Evolutionary conservation across 2,888 invertebrate species (phyloP), one percentile per base, ranked within the genome.

Genomic region (Lepidochitona cinerea): DNA sequence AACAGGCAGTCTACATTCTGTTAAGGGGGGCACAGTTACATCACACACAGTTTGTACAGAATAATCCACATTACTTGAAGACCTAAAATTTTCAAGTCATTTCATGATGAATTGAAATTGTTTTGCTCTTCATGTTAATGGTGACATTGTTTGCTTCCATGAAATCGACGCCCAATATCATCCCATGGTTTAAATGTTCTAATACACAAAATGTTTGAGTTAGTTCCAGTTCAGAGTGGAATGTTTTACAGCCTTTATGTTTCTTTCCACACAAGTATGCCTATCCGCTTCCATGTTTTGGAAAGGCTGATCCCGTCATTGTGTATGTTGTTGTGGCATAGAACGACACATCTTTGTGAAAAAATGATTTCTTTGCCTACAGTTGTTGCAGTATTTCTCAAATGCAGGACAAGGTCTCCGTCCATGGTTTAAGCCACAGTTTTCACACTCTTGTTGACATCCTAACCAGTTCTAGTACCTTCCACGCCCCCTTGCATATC

Each of bases 161-260:
- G 35, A 70, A 70, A 36, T 53, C 70, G 7, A 70, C 33, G 5
- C 70, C 70, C 9, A 70, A 32, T 9, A 59, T 70, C 35, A 70
- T 23, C 5, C 7, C 5, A 32, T 35, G 32, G 7, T 23, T 52
- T 35, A 70, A 26, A 18, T 18, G 23, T 6, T 59, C 70, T 14
- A 68, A 26, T 14, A 68, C 68, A 52, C 33, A 12, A 68, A 68
- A 68, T 23, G 14, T 49, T 12, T 68, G 68, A 26, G 37, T n/a
- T 12, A 68, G 14, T 7, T 14, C 29, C 18, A 49, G n/a, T 52
- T 26, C 7, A 29, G 18, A 14, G 33, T 53, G 52, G 12, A 12
- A 12, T 9, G 9, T 41, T 41, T 9, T 12, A 41, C 41, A 41
- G 41, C 41, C 9, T 41, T 41, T 41, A 41, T 18, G 18, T 41